A percentile compares a stretch with the other conserved stretches of the same genome.
Conservation (phyloP, 2,113 vertebrate genomes). For the Erinaceus europaeus region DNA sequence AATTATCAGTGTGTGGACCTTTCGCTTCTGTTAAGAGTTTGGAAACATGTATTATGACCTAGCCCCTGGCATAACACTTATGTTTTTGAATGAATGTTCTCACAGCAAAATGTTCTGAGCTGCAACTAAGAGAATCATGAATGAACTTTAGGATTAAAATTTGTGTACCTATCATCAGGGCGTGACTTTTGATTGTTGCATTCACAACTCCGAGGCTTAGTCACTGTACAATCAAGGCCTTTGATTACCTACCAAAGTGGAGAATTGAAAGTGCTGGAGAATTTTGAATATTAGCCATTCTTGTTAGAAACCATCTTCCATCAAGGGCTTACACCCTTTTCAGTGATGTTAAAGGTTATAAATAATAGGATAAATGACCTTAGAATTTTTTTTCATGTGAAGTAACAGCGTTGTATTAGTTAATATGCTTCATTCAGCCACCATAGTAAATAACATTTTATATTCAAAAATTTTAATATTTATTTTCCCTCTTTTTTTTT, state of each 20-base stretch:
- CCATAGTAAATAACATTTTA: too few species aligned
- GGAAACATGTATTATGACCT: not conserved
- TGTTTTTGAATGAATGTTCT: not conserved
- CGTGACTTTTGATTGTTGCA: too few species aligned
- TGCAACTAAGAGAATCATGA: not conserved
- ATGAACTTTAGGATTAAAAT: not conserved
- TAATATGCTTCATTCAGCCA: too few species aligned
- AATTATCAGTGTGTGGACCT: too few species aligned
- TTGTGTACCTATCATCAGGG: not conserved
- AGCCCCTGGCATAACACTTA: not conserved
- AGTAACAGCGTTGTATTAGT: too few species aligned
- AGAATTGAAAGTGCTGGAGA: not conserved
- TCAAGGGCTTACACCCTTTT: not conserved
- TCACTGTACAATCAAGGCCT: too few species aligned
- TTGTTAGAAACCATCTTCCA: constrained; percentile 6
- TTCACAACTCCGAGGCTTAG: too few species aligned
- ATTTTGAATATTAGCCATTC: not conserved
- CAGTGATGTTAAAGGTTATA: not conserved
- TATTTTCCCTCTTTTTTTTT: too few species aligned
- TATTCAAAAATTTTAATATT: too few species aligned
- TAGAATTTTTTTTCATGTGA: too few species aligned
- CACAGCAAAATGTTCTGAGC: not conserved
- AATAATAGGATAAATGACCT: too few species aligned
- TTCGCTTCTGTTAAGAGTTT: not conserved
- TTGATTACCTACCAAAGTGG: not conserved